A percentile compares a stretch with the other conserved stretches of the same genome.
Evolutionary conservation across 1,140 invertebrate species (phyloP).

Genomic region (Pseudomyrmex sp.): DNA sequence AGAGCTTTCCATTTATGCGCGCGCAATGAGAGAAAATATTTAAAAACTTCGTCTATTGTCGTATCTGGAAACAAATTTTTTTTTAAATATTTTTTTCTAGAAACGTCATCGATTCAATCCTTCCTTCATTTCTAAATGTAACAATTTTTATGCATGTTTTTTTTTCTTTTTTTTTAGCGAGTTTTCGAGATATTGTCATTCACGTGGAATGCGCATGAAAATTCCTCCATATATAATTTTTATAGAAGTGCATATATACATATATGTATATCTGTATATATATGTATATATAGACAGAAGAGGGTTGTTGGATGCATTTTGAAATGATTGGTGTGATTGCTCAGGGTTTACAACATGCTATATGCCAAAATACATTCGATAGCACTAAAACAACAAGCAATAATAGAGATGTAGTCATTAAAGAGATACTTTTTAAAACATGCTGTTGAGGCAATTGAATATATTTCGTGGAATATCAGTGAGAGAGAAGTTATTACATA

Average conservation of each 20-base stretch:
- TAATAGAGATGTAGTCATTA: conserved; percentile 78
- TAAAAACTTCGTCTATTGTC: conserved; percentile 1
- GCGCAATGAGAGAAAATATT: conserved; percentile 1
- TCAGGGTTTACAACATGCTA: conserved; percentile 81
- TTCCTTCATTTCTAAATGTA: conserved; percentile 20
- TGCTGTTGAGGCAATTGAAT: conserved; percentile 60
- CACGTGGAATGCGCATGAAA: conserved; percentile 18
- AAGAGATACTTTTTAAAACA: conserved; percentile 65
- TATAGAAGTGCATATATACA: neutral
- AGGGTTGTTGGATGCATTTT: conserved; percentile 68
- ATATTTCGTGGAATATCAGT: conserved; percentile 65
- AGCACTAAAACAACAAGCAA: conserved; percentile 82
- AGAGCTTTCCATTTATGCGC: conserved; percentile 34
- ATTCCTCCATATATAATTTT: conserved; percentile 48
- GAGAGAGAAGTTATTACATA: conserved; percentile 64
- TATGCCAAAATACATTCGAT: conserved; percentile 82
- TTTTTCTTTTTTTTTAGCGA: neutral
- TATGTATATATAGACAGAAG: neutral
- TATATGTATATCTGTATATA: too few relatives aligned
- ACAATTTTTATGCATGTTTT: conserved; percentile 8
- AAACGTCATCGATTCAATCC: conserved; percentile 21
- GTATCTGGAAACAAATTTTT: conserved; percentile 18
- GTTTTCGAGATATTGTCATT: neutral
- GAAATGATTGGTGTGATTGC: conserved; percentile 75
- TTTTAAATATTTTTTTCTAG: neutral